Evolutionary conservation across 1,140 invertebrate genomes (phyloP).

Genomic region (Zelostemma sp.): DNA sequence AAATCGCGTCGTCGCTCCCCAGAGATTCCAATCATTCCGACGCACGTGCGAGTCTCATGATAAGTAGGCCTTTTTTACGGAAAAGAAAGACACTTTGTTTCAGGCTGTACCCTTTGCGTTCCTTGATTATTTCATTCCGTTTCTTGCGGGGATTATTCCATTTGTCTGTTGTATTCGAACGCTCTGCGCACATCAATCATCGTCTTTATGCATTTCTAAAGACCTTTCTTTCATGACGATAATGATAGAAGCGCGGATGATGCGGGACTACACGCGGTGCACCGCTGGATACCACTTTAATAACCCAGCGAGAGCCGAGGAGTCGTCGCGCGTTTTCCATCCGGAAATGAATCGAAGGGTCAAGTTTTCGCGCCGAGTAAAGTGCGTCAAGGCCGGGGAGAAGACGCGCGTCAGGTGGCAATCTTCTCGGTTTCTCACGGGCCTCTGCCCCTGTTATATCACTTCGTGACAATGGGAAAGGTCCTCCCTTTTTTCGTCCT

Average conservation of each 20-base stretch:
- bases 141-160: neutral
- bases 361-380: constrained; percentile 46
- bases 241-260: constrained; percentile 54
- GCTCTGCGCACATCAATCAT: constrained; percentile 2
- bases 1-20: constrained; percentile 39
- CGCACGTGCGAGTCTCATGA: constrained; percentile 17
- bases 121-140: too few relatives aligned
- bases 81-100: neutral
- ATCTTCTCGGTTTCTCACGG: constrained; percentile 65
- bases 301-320: constrained; percentile 44
- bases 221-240: constrained; percentile 47
- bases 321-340: constrained; percentile 1
- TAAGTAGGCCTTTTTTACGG: too few relatives aligned
- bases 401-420: constrained; percentile 64
- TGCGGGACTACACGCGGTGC: constrained; percentile 54
- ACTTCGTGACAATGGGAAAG: constrained; percentile 63
- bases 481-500: constrained; percentile 33
- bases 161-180: neutral
- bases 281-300: constrained; percentile 53
- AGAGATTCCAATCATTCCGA: constrained; percentile 38
- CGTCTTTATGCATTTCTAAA: neutral
- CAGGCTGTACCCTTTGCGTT: too few relatives aligned
- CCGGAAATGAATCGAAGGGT: constrained; percentile 23
- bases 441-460: constrained; percentile 65
- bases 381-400: constrained; percentile 55